phyloP scores from a whole-genome alignment of 53 echinoderm and acorn worm genomes.

The Echinarachnius parma region DNA sequence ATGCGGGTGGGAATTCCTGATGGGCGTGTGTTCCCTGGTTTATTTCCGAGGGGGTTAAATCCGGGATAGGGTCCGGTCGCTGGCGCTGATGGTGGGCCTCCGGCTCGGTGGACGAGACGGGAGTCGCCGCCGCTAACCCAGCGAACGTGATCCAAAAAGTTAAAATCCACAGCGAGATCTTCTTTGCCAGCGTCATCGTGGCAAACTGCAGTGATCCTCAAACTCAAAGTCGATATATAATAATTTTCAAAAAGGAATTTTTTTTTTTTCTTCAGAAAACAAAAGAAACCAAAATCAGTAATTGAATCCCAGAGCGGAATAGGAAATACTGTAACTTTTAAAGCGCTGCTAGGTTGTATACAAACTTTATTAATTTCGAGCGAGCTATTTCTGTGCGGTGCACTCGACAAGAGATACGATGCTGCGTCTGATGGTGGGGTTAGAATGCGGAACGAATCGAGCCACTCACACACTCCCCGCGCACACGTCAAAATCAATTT shows the following conservation, averaged over 20 bases:
- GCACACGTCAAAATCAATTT: slow-evolving; percentile 36
- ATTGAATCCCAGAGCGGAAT: too few species aligned
- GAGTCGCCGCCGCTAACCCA: slow-evolving; percentile 3
- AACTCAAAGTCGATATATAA: background rate
- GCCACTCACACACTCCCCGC: slow-evolving; percentile 1
- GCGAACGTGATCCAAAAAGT: background rate
- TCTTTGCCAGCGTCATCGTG: background rate
- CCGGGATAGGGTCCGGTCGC: slow-evolving; percentile 30
- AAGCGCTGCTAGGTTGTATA: too few species aligned
- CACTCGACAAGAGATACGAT: too few species aligned
- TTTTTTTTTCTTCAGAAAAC: too few species aligned
- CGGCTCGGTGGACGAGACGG: background rate
- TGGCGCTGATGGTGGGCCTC: background rate
- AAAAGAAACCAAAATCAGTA: background rate
- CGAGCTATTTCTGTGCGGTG: too few species aligned
- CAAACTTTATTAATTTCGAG: too few species aligned
- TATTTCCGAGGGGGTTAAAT: background rate
- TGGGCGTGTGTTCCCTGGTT: slow-evolving; percentile 1
- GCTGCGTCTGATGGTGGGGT: too few species aligned
- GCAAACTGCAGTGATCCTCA: background rate
- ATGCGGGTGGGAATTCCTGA: background rate
- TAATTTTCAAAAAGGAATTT: too few species aligned
- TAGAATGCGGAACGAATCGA: too few species aligned
- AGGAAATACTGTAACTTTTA: too few species aligned
- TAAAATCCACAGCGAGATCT: slow-evolving; percentile 35